Base-by-base conservation (phyloP, 2,888 invertebrate genomes). In the Anthophora plumipes region DNA sequence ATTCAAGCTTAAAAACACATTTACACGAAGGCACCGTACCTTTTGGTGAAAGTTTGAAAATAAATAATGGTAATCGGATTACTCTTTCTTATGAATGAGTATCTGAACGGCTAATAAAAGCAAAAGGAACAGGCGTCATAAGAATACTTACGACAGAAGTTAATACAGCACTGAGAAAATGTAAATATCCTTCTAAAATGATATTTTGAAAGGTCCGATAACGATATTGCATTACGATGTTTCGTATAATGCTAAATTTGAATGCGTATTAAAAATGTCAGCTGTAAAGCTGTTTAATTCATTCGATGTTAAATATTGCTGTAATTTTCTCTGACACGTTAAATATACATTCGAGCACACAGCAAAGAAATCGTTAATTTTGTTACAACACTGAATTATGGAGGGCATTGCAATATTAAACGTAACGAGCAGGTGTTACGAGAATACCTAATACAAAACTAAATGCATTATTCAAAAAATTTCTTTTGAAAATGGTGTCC, bases 311-410 rank as follows among this genome's bases (percentile, higher is more conserved):
- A 54, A 6, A 12, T 14, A 14, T 14, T 14, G 46, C 25, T 11
- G 67, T 39, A 57, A 48, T 48, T 67, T 50, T 60, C 8, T 20
- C 31, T 31, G 17, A 7, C 48, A 57, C 50, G 41, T 17, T 17
- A 22, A 20, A 37, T 50, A 17, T 9, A 57, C 41, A 55, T 57
- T 74, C n/a, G 31, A 43, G 8, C 14, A 9, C 41, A 43, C 60
- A 60, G 41, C 12, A 43, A 43, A 14, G 20, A 61, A 61, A 25
- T 43, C 41, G 22, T 61, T 43, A 61, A 54, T 25, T 54, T 54
- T 25, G 54, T 54, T 25, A 25, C 54, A 54, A 54, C 25, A 14
- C 9, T 17, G 20, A 39, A 8, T 59, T 61, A 61, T 22, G 22
- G 22, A 43, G 4, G 60, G 14, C 41, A n/a, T n/a, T 43, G 22